Evolutionary conservation across 2,113 vertebrate genomes (phyloP).

Genomic region (Calyptomena viridis): DNA sequence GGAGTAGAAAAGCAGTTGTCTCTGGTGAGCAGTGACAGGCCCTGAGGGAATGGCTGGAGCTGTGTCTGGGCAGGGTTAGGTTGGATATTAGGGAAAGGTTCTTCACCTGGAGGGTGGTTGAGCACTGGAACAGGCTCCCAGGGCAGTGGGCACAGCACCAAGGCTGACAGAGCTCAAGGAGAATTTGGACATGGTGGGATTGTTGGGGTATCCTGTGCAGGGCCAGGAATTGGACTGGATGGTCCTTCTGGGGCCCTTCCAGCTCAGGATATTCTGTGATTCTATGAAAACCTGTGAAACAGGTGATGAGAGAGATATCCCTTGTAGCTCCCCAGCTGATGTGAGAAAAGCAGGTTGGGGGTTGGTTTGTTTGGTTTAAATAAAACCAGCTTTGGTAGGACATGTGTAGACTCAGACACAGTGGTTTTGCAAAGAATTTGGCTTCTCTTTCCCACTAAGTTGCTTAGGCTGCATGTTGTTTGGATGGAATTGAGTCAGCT

Average conservation of each 20-base stretch:
- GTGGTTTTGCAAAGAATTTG: slow-evolving; percentile 40
- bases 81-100: not conserved
- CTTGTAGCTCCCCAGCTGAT: not conserved
- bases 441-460: not conserved
- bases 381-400: not conserved
- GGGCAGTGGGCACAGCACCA: not conserved
- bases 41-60: not conserved
- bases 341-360: not conserved
- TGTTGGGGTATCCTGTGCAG: not conserved
- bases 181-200: not conserved
- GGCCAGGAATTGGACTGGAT: not conserved
- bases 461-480: not conserved
- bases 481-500: slow-evolving; percentile 4
- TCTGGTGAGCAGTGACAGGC: not conserved
- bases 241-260: not conserved
- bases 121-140: not conserved
- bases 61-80: not conserved
- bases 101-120: not conserved
- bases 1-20: not conserved
- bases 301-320: not conserved
- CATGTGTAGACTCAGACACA: not conserved
- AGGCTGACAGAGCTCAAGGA: not conserved
- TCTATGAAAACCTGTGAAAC: not conserved
- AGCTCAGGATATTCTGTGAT: not conserved
- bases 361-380: not conserved